Evolutionary conservation across 92 coral and sea anemone genomes (phyloP).

Genomic region (Diadumene lineata): DNA sequence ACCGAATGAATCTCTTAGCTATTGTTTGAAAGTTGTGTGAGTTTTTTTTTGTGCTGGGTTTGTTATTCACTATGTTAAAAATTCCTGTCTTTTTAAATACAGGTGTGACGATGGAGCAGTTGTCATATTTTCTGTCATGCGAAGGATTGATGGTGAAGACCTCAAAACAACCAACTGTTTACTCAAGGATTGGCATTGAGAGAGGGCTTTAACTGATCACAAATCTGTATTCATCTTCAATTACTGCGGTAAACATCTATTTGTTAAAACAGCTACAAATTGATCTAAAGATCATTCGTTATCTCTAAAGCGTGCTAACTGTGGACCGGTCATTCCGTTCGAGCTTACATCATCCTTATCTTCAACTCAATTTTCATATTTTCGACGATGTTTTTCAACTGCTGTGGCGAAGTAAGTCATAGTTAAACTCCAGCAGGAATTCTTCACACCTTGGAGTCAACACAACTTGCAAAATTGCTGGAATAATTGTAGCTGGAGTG

Average conservation of each 20-base stretch:
- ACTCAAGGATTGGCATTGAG: slow-evolving; percentile 31
- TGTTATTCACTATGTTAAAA: slow-evolving; percentile 8
- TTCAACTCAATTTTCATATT: background rate
- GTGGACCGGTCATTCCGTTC: background rate
- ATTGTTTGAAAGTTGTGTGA: background rate
- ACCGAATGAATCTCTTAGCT: background rate
- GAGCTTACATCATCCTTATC: background rate
- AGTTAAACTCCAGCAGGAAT: slow-evolving; percentile 9
- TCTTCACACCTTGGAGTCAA: slow-evolving; percentile 5
- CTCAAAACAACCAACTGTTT: slow-evolving; percentile 14
- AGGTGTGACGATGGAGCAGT: slow-evolving; percentile 8
- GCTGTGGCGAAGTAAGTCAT: slow-evolving; percentile 37
- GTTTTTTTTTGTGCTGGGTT: background rate
- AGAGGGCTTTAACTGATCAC: background rate
- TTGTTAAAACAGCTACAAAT: background rate
- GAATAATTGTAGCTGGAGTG: background rate
- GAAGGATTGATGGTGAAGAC: slow-evolving; percentile 8
- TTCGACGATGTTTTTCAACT: slow-evolving; percentile 16
- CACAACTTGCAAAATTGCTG: background rate
- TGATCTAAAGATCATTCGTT: slow-evolving; percentile 3
- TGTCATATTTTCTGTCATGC: slow-evolving; percentile 11
- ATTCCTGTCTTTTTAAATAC: slow-evolving; percentile 2
- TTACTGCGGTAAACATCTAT: slow-evolving; percentile 1
- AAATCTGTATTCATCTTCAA: slow-evolving; percentile 13
- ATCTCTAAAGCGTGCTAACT: no score